phyloP scores from a whole-genome alignment of 2,797 vertebrate genomes.

The Chrysolophus pictus region DNA sequence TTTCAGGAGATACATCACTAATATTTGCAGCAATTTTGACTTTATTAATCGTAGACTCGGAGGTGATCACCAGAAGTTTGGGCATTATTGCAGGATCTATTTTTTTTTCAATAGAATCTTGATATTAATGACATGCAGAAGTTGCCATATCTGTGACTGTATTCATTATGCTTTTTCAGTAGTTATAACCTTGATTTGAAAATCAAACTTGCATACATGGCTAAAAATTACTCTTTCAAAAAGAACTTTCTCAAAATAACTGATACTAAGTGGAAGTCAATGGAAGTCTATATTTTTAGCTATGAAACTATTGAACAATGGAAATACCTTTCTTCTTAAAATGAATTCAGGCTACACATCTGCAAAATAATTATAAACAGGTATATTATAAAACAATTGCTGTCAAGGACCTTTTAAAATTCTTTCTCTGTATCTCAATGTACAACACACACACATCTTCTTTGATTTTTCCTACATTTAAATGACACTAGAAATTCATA shows the following conservation, averaged over 20 bases:
- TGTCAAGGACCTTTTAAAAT: background rate
- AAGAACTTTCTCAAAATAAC: background rate
- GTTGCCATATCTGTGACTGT: accelerated
- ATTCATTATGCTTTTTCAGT: background rate
- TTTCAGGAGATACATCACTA: background rate
- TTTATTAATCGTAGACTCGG: background rate
- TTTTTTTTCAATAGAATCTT: background rate
- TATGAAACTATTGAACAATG: background rate
- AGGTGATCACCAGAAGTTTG: background rate
- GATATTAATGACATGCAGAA: background rate
- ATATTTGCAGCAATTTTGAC: background rate
- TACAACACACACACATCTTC: background rate
- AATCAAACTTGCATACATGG: background rate
- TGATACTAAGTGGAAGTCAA: background rate
- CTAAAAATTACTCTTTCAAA: background rate
- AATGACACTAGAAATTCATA: background rate
- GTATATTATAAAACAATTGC: background rate
- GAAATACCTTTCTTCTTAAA: background rate
- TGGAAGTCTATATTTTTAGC: background rate
- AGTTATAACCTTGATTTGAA: background rate
- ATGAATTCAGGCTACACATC: background rate
- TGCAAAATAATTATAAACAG: background rate
- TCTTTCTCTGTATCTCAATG: background rate
- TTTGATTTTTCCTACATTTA: background rate
- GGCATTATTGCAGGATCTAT: background rate